Percentiles rank a stretch among this genome's conserved stretches.
phyloP scores from a whole-genome alignment of 2,797 vertebrate genomes.

The Anas bahamensis region DNA sequence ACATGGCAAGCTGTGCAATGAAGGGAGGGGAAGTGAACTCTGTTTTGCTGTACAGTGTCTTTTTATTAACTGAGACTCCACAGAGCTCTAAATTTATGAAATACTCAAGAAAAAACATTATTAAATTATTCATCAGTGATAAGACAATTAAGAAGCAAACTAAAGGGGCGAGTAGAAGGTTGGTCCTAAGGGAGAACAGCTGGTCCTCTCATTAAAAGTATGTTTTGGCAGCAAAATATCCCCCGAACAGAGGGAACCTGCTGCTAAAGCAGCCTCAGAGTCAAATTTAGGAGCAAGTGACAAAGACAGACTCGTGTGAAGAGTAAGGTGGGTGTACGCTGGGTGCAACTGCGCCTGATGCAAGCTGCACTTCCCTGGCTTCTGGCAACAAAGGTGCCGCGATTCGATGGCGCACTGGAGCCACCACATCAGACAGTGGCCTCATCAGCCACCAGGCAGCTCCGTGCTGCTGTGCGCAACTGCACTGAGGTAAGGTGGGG shows the following conservation, averaged over 20 bases:
- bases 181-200: slow-evolving; percentile 66
- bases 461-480: neutral
- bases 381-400: neutral
- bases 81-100: slow-evolving; percentile 37
- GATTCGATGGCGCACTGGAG: neutral
- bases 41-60: neutral
- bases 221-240: slow-evolving; percentile 47
- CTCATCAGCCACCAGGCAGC: neutral
- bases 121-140: slow-evolving; percentile 76
- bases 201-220: slow-evolving; percentile 63
- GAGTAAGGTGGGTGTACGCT: neutral
- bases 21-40: neutral
- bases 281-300: slow-evolving; percentile 4
- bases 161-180: slow-evolving; percentile 55
- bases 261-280: slow-evolving; percentile 39
- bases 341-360: neutral
- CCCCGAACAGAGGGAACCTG: slow-evolving; percentile 16
- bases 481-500: neutral
- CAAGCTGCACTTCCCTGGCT: neutral
- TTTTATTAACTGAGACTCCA: slow-evolving; percentile 47
- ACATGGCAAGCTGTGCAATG: slow-evolving; percentile 29
- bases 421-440: neutral
- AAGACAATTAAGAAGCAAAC: slow-evolving; percentile 77
- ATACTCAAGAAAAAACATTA: slow-evolving; percentile 31
- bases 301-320: neutral